phyloP scores from a whole-genome alignment of 1,140 invertebrate species.

The Ceratina japonica region DNA sequence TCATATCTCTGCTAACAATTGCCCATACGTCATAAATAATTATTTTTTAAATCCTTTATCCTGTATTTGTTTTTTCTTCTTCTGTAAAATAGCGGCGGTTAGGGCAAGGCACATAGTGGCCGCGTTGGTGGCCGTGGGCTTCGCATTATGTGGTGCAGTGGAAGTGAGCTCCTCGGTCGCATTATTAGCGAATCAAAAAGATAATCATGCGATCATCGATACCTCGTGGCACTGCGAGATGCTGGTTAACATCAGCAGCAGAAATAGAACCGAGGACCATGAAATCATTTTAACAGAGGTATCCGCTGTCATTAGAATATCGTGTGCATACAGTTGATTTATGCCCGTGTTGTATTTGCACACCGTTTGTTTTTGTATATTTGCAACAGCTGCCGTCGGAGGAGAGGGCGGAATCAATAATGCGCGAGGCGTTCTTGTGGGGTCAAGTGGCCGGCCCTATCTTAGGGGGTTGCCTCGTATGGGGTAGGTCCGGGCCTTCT shows the following conservation, averaged over 20 bases:
- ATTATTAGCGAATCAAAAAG: slow-evolving; percentile 78
- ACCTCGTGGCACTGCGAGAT: slow-evolving; percentile 78
- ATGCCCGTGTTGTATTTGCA: neutral
- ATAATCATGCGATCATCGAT: slow-evolving; percentile 77
- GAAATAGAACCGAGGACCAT: slow-evolving; percentile 75
- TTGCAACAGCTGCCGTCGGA: slow-evolving; percentile 77
- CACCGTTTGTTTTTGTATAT: neutral
- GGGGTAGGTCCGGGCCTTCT: slow-evolving; percentile 80
- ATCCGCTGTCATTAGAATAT: neutral
- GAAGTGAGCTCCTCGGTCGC: slow-evolving; percentile 81
- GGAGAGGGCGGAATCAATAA: slow-evolving; percentile 80
- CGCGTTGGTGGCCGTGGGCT: slow-evolving; percentile 79
- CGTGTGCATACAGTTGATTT: neutral
- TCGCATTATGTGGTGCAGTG: slow-evolving; percentile 80
- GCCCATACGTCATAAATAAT: too few relatives aligned
- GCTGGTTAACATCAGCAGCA: slow-evolving; percentile 74
- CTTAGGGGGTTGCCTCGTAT: slow-evolving; percentile 81
- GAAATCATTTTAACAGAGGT: slow-evolving; percentile 76
- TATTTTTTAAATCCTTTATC: too few relatives aligned
- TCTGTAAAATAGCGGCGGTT: slow-evolving; percentile 75
- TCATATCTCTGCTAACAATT: too few relatives aligned
- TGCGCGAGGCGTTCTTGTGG: slow-evolving; percentile 82
- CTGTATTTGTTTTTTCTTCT: too few relatives aligned
- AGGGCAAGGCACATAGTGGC: slow-evolving; percentile 79
- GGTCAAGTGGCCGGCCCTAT: slow-evolving; percentile 81